Percentiles rank a stretch among this genome's conserved stretches.
phyloP scores from a whole-genome alignment of 2,888 invertebrate species.

The Trissonchulus latispiculum region DNA sequence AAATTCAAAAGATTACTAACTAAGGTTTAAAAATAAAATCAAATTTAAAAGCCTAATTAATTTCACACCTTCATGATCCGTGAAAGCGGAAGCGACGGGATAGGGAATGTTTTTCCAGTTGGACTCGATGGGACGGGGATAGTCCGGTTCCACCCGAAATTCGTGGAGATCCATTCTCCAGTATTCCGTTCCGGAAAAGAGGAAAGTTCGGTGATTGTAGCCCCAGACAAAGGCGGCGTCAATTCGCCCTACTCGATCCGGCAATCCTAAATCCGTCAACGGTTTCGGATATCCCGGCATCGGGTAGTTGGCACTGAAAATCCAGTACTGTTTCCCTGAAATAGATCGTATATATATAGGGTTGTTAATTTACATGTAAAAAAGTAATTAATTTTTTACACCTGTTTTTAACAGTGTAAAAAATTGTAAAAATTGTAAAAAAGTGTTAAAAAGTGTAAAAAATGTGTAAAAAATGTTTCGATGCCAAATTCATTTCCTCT shows the following conservation, averaged over 20 bases:
- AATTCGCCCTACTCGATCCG: conserved; percentile 24
- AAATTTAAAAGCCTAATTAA: too few relatives aligned
- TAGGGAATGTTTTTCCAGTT: conserved; percentile 8
- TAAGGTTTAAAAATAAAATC: too few relatives aligned
- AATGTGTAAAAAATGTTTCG: too few relatives aligned
- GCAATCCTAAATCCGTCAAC: conserved; percentile 64
- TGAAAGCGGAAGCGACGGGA: conserved; percentile 16
- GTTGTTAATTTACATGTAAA: too few relatives aligned
- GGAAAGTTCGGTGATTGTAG: conserved; percentile 29
- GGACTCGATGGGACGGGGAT: conserved; percentile 3
- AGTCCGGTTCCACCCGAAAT: conserved; percentile 14
- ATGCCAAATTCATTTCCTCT: too few relatives aligned
- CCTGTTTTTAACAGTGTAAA: too few relatives aligned
- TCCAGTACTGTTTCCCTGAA: too few relatives aligned
- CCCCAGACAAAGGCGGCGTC: conserved; percentile 32
- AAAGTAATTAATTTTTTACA: too few relatives aligned
- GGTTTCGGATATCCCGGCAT: conserved; percentile 63
- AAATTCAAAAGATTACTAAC: too few relatives aligned
- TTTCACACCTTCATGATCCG: conserved; percentile 21
- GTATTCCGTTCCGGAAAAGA: conserved; percentile 58
- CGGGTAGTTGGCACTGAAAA: conserved; percentile 64
- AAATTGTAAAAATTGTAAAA: too few relatives aligned
- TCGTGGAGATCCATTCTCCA: conserved; percentile 53
- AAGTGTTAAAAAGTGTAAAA: too few relatives aligned
- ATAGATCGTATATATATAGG: too few relatives aligned